Conservation (phyloP, 2,888 invertebrate genomes). For the Drosophila limbata region DNA sequence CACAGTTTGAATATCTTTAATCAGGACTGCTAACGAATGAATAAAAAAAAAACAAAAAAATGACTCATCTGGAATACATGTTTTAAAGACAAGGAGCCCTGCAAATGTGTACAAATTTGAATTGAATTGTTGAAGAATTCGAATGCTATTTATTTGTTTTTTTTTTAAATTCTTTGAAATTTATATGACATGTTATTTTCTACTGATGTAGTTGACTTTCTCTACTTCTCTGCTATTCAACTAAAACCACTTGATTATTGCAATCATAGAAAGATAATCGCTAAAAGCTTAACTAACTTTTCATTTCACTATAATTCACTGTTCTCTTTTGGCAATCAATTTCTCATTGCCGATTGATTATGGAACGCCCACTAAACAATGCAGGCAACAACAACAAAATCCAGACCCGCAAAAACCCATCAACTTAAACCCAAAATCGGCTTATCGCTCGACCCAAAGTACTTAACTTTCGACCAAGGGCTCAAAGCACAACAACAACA, state of each 20-base stretch:
- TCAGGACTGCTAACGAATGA: too few species aligned
- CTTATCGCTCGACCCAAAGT: conserved; percentile 58
- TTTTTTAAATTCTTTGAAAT: too few species aligned
- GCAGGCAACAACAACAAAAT: neutral
- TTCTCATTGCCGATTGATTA: conserved; percentile 47
- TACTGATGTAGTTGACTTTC: neutral
- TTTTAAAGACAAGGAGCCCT: too few species aligned
- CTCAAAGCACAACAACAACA: conserved; percentile 23
- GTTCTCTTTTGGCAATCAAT: conserved; percentile 28
- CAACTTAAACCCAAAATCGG: conserved; percentile 48
- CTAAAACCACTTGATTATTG: neutral
- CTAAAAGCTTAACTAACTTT: neutral
- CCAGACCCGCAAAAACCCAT: conserved; percentile 44
- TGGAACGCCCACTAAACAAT: conserved; percentile 24
- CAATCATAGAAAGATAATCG: neutral
- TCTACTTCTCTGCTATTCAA: neutral
- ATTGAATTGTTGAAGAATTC: too few species aligned
- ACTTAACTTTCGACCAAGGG: conserved; percentile 59
- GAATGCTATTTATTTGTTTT: too few species aligned
- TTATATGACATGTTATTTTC: too few species aligned
- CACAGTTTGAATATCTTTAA: too few species aligned
- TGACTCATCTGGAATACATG: too few species aligned
- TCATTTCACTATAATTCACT: neutral
- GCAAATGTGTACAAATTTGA: too few species aligned
- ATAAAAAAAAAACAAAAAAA: too few species aligned